These are phyloP conservation scores for Rutilus rutilus DNA, from an alignment of 2,113 vertebrate genomes.

Conservation along the genomic window DNA sequence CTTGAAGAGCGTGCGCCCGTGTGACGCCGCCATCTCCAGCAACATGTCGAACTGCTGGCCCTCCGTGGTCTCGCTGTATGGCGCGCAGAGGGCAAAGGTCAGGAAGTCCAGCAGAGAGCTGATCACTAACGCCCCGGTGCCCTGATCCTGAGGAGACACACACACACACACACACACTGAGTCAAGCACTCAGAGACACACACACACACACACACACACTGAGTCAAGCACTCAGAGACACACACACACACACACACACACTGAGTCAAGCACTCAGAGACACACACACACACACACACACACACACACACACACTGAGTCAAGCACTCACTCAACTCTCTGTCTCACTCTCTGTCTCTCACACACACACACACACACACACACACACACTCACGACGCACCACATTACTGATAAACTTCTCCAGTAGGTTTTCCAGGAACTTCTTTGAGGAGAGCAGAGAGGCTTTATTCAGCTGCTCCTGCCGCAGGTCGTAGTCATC, in stretches of 20 bases:
- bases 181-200: not conserved
- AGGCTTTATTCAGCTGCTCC: constrained; percentile 98
- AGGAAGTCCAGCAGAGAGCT: constrained; percentile 98
- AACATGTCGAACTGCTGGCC: constrained; percentile 99
- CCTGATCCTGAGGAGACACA: constrained; percentile 84
- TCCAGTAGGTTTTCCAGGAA: constrained; percentile 98
- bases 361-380: not conserved
- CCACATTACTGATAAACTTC: constrained; percentile 98
- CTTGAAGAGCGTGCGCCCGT: constrained; percentile 95
- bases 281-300: not conserved
- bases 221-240: too few relatives aligned
- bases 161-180: not conserved
- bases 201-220: not conserved
- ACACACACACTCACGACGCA: constrained; percentile 64
- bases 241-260: not conserved
- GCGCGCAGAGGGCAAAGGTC: constrained; percentile 98
- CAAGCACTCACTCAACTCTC: too few relatives aligned
- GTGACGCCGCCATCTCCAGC: constrained; percentile 94
- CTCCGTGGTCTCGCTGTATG: constrained; percentile 98
- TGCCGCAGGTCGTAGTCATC: constrained; percentile 98
- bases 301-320: not conserved
- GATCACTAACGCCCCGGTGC: constrained; percentile 96
- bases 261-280: not conserved
- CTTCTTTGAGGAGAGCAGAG: constrained; percentile 97
- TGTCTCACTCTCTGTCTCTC: not conserved